Conservation (phyloP, 92 coral and sea anemone genomes). For the Epizoanthus rinbou region DNA sequence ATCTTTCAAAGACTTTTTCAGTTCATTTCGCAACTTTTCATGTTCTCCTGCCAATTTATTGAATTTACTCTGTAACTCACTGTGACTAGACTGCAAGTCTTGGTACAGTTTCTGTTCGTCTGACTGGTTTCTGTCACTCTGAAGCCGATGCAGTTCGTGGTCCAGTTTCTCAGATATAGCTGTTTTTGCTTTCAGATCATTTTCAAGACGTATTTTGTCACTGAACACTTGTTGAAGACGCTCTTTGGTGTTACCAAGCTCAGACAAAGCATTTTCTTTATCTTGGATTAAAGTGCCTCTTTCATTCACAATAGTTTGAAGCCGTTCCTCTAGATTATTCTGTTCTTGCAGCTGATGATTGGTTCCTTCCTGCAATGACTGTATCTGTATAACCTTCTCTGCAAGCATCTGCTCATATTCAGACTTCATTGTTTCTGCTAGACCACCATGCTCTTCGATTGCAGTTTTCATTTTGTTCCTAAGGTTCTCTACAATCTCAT, state of each 20-base stretch:
- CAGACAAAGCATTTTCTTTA: slow-evolving; percentile 43
- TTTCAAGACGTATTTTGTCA: slow-evolving; percentile 55
- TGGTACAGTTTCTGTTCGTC: slow-evolving; percentile 59
- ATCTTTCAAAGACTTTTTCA: slow-evolving; percentile 58
- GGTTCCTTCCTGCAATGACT: slow-evolving; percentile 27
- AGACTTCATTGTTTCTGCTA: slow-evolving; percentile 42
- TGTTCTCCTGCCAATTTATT: slow-evolving; percentile 58
- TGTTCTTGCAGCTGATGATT: slow-evolving; percentile 28
- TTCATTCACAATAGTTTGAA: slow-evolving; percentile 45
- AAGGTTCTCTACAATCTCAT: slow-evolving; percentile 59
- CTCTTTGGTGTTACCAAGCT: slow-evolving; percentile 50
- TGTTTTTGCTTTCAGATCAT: slow-evolving; percentile 51
- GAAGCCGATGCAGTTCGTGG: slow-evolving; percentile 66
- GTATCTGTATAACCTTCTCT: slow-evolving; percentile 47
- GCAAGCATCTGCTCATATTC: slow-evolving; percentile 58
- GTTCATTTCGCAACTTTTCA: slow-evolving; percentile 66
- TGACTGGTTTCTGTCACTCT: slow-evolving; percentile 58
- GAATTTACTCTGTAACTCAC: slow-evolving; percentile 59
- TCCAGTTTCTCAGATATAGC: slow-evolving; percentile 53
- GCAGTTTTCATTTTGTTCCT: slow-evolving; percentile 53
- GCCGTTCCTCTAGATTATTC: slow-evolving; percentile 46
- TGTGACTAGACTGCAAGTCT: slow-evolving; percentile 26
- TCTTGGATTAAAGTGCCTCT: slow-evolving; percentile 44
- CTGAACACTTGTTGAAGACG: slow-evolving; percentile 35
- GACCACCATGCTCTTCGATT: slow-evolving; percentile 54